Evolutionary conservation across 64 coral and sea anemone genomes (phyloP), one percentile per base, ranked within the genome.

Genomic region (Dendronephthya gigantea): DNA sequence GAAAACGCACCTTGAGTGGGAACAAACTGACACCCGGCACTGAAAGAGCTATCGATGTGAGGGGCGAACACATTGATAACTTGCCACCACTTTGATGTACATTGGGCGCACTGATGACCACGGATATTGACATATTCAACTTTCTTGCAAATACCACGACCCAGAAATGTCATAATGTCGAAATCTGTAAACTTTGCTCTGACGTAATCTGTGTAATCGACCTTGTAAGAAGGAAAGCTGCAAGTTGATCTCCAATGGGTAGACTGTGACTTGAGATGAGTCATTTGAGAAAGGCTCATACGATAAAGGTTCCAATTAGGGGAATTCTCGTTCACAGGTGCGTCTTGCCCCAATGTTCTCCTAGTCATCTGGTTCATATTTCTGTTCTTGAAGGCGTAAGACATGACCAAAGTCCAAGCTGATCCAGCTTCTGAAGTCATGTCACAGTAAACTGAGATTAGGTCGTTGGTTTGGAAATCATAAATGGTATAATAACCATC

Each of bases 241-340:
- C 40, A 43, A 10, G 27, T 27, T 83, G 23, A 11, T 19, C 68
- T 68, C 84, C 84, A 93, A 49, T 90, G 85, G 27, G 88, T 68
- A 1, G 92, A 93, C 15, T 87, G 76, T 17, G 29, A 83, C 41
- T 55, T 84, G 2, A 93, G 11, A 30, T 76, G 76, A 6, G 39
- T 87, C 90, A 92, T 92, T 47, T 68, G 35, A 23, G 43, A 82
- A 25, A 82, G 1, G 4, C 84, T 76, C 88, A 90, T 70, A 2
- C 92, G 74, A 84, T 90, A 93, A 23, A 50, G 12, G 15, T 75
- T 32, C 88, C 91, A 89, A 50, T 93, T 93, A 2, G 91, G 91
- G 34, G 65, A 48, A 14, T 50, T 85, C 47, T 72, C 82, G 66
- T 85, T 90, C 1, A 90, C 65, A 4, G 88, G 88, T 8, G 40